Evolutionary conservation across 2,888 invertebrate species (phyloP).

Genomic region (Dryococelus australis): DNA sequence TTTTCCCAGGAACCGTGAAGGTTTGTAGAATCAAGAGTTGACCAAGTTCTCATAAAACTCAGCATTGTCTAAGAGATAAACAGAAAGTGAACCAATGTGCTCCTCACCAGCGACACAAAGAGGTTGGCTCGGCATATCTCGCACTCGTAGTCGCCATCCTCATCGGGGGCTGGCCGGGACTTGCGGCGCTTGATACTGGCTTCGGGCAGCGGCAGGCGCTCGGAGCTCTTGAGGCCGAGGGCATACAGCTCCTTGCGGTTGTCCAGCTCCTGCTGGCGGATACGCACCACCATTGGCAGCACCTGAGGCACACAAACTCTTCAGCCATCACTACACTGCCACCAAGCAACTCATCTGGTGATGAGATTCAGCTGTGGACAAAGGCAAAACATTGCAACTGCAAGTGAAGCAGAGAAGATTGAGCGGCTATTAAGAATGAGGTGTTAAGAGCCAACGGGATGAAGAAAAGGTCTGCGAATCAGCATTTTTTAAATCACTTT

Average conservation of each 20-base stretch:
- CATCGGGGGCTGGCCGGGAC: conserved; percentile 57
- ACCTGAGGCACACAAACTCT: conserved; percentile 55
- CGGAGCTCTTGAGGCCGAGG: conserved; percentile 69
- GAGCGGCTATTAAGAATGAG: too few species aligned
- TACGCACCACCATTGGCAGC: conserved; percentile 67
- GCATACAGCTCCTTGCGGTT: conserved; percentile 66
- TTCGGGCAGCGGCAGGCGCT: conserved; percentile 68
- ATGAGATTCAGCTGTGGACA: too few species aligned
- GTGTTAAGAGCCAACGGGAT: too few species aligned
- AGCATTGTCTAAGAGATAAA: not conserved
- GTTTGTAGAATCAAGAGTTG: not conserved
- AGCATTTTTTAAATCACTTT: too few species aligned
- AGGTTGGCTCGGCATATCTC: conserved; percentile 83
- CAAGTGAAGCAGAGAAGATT: too few species aligned
- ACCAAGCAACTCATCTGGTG: too few species aligned
- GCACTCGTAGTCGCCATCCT: conserved; percentile 79
- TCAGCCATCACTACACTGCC: too few species aligned
- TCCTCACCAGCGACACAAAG: conserved; percentile 79
- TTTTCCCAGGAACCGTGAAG: too few species aligned
- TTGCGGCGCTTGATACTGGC: conserved; percentile 61
- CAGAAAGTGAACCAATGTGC: not conserved
- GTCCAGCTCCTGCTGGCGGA: conserved; percentile 70
- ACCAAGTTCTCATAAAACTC: not conserved
- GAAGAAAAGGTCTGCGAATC: too few species aligned
- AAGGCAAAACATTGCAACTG: too few species aligned